These are phyloP conservation scores for Grallaria varia DNA, from an alignment of 2,113 vertebrate species.

Conservation along the genomic window DNA sequence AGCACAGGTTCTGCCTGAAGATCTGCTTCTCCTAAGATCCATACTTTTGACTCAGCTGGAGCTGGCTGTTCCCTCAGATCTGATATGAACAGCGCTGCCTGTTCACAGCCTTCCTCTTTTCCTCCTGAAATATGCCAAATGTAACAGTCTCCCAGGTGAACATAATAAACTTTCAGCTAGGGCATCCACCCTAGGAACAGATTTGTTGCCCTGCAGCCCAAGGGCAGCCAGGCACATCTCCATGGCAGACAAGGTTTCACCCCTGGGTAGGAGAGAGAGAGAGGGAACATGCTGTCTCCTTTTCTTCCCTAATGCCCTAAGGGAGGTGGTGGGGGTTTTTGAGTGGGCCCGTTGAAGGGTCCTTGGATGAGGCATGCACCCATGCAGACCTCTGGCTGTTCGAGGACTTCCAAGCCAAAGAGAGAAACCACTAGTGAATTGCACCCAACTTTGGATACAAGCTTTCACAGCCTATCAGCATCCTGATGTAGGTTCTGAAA, in stretches of 20 bases:
- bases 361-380: neutral
- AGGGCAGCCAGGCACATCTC: neutral
- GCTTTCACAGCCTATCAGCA: neutral
- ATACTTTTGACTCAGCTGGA: neutral
- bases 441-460: neutral
- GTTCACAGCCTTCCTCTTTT: neutral
- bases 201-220: neutral
- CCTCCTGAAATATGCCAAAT: neutral
- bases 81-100: neutral
- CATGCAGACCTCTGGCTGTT: neutral
- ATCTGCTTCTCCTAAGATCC: neutral
- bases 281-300: neutral
- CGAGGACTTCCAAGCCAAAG: neutral
- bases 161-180: neutral
- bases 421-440: neutral
- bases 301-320: neutral
- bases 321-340: too few relatives aligned
- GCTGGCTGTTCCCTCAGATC: neutral
- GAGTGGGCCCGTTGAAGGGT: neutral
- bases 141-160: neutral
- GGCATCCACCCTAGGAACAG: neutral
- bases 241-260: neutral
- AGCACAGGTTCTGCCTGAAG: neutral
- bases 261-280: accelerated
- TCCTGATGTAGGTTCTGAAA: neutral